Evolutionary conservation across 2,888 invertebrate species (phyloP).

Genomic region (Drosophila picticornis): DNA sequence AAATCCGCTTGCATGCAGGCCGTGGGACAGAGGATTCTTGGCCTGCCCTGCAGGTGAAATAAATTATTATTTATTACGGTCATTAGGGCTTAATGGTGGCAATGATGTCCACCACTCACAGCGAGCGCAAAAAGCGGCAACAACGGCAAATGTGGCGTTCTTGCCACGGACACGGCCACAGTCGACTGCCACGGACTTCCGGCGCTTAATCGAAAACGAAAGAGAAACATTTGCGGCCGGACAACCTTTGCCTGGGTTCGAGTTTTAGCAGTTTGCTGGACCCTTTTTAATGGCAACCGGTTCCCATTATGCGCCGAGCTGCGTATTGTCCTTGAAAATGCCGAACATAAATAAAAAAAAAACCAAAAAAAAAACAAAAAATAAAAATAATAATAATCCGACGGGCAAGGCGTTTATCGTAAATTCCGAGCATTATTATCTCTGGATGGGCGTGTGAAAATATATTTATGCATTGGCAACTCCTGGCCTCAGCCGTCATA

Average conservation of each 20-base stretch:
- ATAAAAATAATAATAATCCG: conserved; percentile 56
- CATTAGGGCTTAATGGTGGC: conserved; percentile 80
- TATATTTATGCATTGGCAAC: conserved; percentile 72
- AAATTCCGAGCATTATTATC: conserved; percentile 77
- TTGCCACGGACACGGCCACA: conserved; percentile 32
- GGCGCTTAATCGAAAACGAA: conserved; percentile 79
- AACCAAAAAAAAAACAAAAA: not conserved
- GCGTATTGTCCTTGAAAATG: conserved; percentile 73
- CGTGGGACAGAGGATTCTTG: conserved; percentile 26
- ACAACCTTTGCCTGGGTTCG: conserved; percentile 47
- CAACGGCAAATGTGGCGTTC: not conserved
- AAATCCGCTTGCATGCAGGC: conserved; percentile 3
- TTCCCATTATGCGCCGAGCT: conserved; percentile 69
- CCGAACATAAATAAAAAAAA: conserved; percentile 26
- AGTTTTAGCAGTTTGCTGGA: conserved; percentile 28
- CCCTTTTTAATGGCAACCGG: conserved; percentile 75
- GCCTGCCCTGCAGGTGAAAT: conserved; percentile 76
- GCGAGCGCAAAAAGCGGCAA: conserved; percentile 10
- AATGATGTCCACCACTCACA: conserved; percentile 79
- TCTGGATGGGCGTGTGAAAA: conserved; percentile 66
- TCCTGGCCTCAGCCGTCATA: conserved; percentile 59
- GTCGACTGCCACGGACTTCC: conserved; percentile 66
- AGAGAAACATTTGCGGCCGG: conserved; percentile 74
- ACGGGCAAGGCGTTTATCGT: conserved; percentile 67
- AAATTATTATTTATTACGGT: conserved; percentile 81